phyloP scores from a whole-genome alignment of 2,113 vertebrate species.

The Numida meleagris region DNA sequence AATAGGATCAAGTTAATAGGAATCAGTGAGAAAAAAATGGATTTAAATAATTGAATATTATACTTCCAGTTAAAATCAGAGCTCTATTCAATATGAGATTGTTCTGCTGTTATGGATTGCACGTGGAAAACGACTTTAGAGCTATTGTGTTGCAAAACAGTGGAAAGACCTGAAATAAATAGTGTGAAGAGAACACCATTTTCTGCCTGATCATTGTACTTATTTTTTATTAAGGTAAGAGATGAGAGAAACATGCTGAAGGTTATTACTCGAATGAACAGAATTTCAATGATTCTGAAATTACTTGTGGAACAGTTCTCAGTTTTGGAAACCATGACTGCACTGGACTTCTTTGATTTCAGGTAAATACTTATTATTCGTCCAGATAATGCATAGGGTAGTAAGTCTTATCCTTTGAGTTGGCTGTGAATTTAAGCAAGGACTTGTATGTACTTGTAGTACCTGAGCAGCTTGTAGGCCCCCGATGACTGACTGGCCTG shows the following conservation, averaged over 20 bases:
- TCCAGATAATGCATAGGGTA: background rate
- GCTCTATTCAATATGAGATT: background rate
- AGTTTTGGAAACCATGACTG: slow-evolving; percentile 94
- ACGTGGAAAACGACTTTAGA: background rate
- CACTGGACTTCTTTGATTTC: slow-evolving; percentile 95
- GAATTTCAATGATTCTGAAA: slow-evolving; percentile 89
- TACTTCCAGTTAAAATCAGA: background rate
- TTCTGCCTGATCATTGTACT: background rate
- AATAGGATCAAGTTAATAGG: background rate
- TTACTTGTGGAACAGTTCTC: slow-evolving; percentile 93
- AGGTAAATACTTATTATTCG: slow-evolving; percentile 76
- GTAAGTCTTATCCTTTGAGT: background rate
- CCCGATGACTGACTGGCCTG: no score
- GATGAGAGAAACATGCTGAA: slow-evolving; percentile 97
- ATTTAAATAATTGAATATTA: background rate
- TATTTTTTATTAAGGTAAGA: slow-evolving; percentile 80
- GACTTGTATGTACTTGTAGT: background rate
- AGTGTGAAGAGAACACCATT: background rate
- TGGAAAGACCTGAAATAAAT: background rate
- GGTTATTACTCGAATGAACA: slow-evolving; percentile 89
- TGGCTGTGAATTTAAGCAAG: background rate
- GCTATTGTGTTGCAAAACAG: background rate
- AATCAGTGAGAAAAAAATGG: background rate
- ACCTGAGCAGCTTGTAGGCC: no score
- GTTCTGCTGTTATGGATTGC: background rate